Conservation (phyloP, 2,113 vertebrate species). For the Anseranas semipalmata region DNA sequence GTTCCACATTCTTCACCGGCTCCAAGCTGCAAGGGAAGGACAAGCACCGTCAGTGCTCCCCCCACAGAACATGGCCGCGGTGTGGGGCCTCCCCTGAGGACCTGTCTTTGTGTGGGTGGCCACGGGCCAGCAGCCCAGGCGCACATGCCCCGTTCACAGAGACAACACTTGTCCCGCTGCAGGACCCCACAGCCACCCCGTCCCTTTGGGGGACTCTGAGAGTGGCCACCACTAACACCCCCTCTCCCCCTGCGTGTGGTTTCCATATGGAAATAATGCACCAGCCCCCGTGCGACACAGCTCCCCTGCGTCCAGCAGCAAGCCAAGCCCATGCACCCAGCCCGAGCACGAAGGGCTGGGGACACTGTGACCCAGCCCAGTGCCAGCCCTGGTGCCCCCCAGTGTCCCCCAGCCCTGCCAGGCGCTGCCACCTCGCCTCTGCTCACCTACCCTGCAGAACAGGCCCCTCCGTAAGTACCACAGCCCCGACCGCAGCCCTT, state of each 20-base stretch:
- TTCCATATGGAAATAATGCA: background rate
- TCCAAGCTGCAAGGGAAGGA: conserved; percentile 16
- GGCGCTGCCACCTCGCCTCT: background rate
- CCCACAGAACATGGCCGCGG: rapidly evolving
- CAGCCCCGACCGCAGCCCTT: background rate
- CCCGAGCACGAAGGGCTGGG: too few species aligned
- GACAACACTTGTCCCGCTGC: rapidly evolving
- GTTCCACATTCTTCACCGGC: background rate
- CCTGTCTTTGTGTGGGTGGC: too few species aligned
- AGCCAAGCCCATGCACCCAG: background rate
- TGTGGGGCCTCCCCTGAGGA: background rate
- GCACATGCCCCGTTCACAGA: background rate
- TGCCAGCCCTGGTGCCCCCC: background rate
- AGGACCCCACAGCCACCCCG: background rate
- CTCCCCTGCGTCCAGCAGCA: too few species aligned
- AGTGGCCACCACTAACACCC: background rate
- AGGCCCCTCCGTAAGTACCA: background rate
- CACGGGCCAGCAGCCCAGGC: background rate
- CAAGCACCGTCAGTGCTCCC: background rate
- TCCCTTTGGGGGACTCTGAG: background rate
- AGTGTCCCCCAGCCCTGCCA: rapidly evolving
- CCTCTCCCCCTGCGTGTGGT: background rate
- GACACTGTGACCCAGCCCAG: background rate
- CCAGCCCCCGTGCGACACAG: too few species aligned
- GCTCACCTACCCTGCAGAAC: background rate